Base-by-base conservation (phyloP, 2,113 vertebrate genomes). In the Antennarius striatus region DNA sequence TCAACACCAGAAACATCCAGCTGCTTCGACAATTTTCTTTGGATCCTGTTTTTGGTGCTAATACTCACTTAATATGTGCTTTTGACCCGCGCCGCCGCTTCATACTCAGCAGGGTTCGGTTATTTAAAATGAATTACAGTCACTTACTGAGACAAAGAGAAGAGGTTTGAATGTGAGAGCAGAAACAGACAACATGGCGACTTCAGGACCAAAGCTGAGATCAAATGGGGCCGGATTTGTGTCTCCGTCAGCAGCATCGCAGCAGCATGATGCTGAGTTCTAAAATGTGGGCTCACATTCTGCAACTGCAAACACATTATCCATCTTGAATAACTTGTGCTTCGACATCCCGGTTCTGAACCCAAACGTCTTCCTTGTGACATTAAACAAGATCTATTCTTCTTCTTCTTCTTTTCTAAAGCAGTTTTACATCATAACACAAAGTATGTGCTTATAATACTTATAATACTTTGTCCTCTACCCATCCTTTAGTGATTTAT, bases 1-100 rank as follows among this genome's bases (percentile, higher is more conserved):
- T 92, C 91, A 90, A 91, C 81, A 86, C 86, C 85, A 93, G 92
- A 93, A 92, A 92, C 93, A 91, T 86, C 90, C 94, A 95, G 93
- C 94, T 94, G 94, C 92, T 94, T 92, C 91, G 89, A 90, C 89
- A 93, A 93, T 95, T 96, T 94, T 94, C 90, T 92, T 95, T 95
- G 95, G 94, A 92, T 63, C 86, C 83, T 61, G 78, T 83, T 36
- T 87, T 80, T 77, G 88, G 90, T 87, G 84, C 92, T 93, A 93
- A 94, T 88, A 91, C 42, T 11, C 5, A 92, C 89, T 92, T 86
- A 93, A 94, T 91, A 91, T 84, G 92, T 85, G 90, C 92, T 91
- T 92, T 93, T 91, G 95, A 93, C 90, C 73, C 91, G 90, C 91
- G 85, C 77, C 81, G 92, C 89, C 92, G 92, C 90, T 84, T 71